Evolutionary conservation across 2,113 vertebrate species (phyloP).

Genomic region (Heteronetta atricapilla): DNA sequence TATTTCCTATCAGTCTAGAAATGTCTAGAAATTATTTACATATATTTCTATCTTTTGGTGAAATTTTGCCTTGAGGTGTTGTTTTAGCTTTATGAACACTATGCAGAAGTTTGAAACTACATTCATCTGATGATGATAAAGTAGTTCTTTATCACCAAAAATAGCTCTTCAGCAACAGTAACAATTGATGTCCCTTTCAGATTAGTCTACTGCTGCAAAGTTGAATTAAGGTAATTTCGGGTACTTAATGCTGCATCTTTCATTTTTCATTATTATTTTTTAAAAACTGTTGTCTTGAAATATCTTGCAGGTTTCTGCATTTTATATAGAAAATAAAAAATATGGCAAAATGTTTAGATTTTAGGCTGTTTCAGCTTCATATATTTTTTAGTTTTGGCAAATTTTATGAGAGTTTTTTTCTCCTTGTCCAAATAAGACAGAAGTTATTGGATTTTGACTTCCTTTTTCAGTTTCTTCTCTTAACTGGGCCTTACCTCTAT

Average conservation of each 20-base stretch:
- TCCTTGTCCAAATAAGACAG: not conserved
- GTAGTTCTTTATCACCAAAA: not conserved
- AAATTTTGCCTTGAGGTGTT: not conserved
- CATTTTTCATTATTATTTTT: not conserved
- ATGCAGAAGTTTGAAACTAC: not conserved
- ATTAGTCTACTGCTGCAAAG: not conserved
- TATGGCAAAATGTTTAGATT: not conserved
- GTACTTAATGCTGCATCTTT: not conserved
- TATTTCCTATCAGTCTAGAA: not conserved
- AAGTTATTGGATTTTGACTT: not conserved
- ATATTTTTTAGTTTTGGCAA: not conserved
- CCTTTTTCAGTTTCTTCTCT: not conserved
- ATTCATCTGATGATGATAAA: not conserved
- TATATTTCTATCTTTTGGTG: not conserved
- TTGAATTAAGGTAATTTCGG: not conserved
- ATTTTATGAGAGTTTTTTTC: not conserved
- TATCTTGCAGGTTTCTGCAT: not conserved
- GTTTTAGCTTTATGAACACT: not conserved
- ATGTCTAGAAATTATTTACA: not conserved
- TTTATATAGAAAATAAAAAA: not conserved
- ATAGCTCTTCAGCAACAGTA: not conserved
- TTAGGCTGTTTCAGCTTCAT: not conserved
- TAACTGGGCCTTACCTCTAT: fast-evolving
- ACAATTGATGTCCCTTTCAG: not conserved
- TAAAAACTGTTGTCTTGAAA: not conserved